Base-by-base conservation (phyloP, 1,140 invertebrate species). In the Megathymus violae region DNA sequence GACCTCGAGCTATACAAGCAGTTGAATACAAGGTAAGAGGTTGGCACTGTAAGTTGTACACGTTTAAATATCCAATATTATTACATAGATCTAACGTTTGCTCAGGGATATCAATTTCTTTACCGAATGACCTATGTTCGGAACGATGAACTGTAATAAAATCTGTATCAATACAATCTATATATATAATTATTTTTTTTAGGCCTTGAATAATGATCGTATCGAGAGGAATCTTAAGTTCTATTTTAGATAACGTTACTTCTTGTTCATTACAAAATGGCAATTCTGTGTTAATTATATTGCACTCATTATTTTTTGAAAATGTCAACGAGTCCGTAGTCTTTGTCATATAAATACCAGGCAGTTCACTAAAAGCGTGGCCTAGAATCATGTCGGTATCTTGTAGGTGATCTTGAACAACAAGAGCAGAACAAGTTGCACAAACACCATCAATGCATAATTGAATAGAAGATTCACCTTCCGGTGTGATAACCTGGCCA, bases 401-500 rank as follows among this genome's bases (percentile, higher is more conserved):
- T 25, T 46, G 43, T 5, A 46, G n/a, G 13, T 22, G 3, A 46
- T 46, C 43, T 17, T 11, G 19, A 1, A 46, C 43, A 0, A 46
- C 19, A 3, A 46, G 19, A 2, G 25, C 43, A 9, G 43, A 13
- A 7, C 10, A 17, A 25, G 16, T 41, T 4, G 5, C 51, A 41
- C 36, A 22, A 41, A 54, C 19, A 40, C 51, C 36, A 38, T 54
- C 36, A 54, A 22, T 41, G 13, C n/a, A 13, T 11, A 54, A 25
- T 11, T 25, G 13, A 34, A 59, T 15, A 3, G 16, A 36, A 47
- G 3, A 15, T 59, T 59, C 56, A 19, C 56, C 52, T 44, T 59
- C 43, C 25, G 27, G 43, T 19, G 43, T 46, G 1, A 59, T 38
- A 36, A 59, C 47, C 34, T 59, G 54, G 36, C 56, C 56, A n/a